Base-by-base conservation (phyloP, 2,888 invertebrate species). In the Cosmopolites sordidus region DNA sequence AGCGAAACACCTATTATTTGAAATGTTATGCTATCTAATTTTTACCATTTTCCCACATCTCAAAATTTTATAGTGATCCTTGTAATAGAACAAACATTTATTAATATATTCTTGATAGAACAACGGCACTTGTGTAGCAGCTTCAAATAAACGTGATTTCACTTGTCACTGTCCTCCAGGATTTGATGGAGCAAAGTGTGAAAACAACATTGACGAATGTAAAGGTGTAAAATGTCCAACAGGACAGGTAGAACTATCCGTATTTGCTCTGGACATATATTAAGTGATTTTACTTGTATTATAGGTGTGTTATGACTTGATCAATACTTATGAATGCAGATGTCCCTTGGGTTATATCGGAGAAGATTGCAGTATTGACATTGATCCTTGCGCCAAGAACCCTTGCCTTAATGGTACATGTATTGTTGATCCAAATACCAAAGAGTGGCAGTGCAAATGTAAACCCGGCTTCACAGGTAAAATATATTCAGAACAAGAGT, bases 391-490 rank as follows among this genome's bases (percentile, higher is more conserved):
- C 71, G 76, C 78, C 11, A 73, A 77, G 43, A 76, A 79, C 61
- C 84, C 86, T 18, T 93, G 92, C 77, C 79, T 83, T 72, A 87
- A 87, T 75, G 77, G 76, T 62, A 84, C 83, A 48, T 74, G 74
- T 51, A 56, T 63, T 8, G 60, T 66, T 9, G 66, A 69, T 39
- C 56, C 63, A 70, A 76, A 72, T 46, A 77, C 78, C 58, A 82
- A 82, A 59, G 80, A 82, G 60, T 86, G 82, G 75, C 80, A 79
- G 64, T 93, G 92, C 78, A 72, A 75, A 60, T 93, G 93, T 75
- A 77, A 78, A 60, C 72, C 76, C 54, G 87, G 86, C 60, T 87
- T 76, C 68, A 79, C 80, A 73, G 88, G 87, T 81, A 73, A 60
- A 27, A 6, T 27, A 27, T 27, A 5, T 9, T 27, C 9, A 6